phyloP scores from a whole-genome alignment of 2,113 vertebrate species.

The Archilochus colubris region DNA sequence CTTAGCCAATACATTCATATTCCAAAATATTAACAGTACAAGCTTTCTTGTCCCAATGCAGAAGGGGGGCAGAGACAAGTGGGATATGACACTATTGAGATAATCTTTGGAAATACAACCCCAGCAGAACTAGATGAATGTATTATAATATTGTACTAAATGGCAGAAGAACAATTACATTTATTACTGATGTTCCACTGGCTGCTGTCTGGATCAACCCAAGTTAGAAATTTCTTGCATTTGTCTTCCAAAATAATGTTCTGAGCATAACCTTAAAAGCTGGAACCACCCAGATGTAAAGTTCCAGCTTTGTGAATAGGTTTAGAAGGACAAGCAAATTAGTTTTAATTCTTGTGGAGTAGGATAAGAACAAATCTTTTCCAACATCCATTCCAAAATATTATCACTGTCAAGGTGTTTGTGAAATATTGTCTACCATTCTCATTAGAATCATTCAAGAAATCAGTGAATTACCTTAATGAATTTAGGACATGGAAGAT shows the following conservation, averaged over 20 bases:
- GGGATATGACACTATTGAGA: background rate
- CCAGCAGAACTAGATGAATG: background rate
- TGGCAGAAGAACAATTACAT: background rate
- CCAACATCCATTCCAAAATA: background rate
- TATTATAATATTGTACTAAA: background rate
- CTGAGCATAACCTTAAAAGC: background rate
- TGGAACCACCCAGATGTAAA: background rate
- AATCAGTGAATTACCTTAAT: background rate
- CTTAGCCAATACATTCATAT: background rate
- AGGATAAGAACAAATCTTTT: background rate
- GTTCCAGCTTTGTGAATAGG: background rate
- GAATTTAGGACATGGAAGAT: background rate
- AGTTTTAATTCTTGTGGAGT: background rate
- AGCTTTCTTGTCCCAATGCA: background rate
- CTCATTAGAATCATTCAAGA: background rate
- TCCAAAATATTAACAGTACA: background rate
- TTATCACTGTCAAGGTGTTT: background rate
- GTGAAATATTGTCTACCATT: background rate
- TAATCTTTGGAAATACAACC: conserved; percentile 39
- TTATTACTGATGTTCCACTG: background rate
- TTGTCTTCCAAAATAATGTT: background rate
- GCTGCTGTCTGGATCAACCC: background rate
- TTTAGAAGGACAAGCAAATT: background rate
- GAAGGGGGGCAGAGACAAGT: background rate
- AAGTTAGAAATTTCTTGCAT: background rate